A percentile compares a stretch with the other conserved stretches of the same genome.
Evolutionary conservation across 2,113 vertebrate species (phyloP).

Genomic region (Gracilinanus agilis): DNA sequence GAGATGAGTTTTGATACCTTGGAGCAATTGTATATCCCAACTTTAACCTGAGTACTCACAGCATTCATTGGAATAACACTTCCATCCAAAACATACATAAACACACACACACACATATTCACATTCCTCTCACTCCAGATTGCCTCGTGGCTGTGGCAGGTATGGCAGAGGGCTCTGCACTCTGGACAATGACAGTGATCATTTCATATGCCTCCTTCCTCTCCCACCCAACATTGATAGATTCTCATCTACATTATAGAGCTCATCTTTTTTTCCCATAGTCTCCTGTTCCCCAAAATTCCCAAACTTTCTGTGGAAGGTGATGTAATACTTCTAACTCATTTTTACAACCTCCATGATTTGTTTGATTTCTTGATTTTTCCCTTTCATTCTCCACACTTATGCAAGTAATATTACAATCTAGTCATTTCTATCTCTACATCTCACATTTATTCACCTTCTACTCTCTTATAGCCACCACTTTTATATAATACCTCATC

Average conservation of each 20-base stretch:
- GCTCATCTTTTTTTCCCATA: neutral
- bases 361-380: neutral
- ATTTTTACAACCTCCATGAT: neutral
- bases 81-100: neutral
- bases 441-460: neutral
- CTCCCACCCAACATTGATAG: neutral
- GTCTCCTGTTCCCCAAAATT: neutral
- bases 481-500: neutral
- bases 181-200: neutral
- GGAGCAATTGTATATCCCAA: neutral
- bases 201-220: neutral
- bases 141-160: neutral
- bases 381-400: neutral
- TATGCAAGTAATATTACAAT: neutral
- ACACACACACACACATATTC: neutral
- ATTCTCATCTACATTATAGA: neutral
- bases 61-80: neutral
- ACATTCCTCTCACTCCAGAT: neutral
- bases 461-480: neutral
- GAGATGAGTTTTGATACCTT: neutral
- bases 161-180: neutral
- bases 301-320: neutral
- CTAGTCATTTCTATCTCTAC: neutral
- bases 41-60: neutral
- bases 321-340: neutral